Conservation (phyloP, 2,797 vertebrate genomes). For the Protonibea diacanthus region DNA sequence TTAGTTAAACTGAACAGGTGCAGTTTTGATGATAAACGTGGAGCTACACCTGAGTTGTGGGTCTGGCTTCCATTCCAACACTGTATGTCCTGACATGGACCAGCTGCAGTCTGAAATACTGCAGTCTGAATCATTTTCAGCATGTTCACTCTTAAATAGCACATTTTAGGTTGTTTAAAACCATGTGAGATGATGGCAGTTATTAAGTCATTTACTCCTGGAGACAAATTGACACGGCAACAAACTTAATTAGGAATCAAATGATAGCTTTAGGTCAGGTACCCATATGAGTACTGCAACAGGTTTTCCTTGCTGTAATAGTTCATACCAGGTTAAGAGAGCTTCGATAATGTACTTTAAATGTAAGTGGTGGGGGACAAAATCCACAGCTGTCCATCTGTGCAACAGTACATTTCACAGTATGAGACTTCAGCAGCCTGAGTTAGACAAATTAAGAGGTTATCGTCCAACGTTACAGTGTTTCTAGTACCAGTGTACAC, state of each 20-base stretch:
- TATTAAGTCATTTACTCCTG: not conserved
- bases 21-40: constrained; percentile 47
- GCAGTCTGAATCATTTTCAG: constrained; percentile 16
- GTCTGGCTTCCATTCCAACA: not conserved
- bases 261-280: not conserved
- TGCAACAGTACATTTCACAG: not conserved
- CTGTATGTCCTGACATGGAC: constrained; percentile 4
- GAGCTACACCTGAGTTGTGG: constrained; percentile 32
- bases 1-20: constrained; percentile 33
- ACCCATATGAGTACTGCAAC: not conserved
- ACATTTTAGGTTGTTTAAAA: not conserved
- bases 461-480: not conserved
- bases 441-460: not conserved
- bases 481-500: not conserved
- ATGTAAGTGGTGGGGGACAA: not conserved
- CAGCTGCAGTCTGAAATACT: not conserved
- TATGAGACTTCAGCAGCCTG: not conserved
- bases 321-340: not conserved
- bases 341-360: not conserved
- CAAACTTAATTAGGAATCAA: not conserved
- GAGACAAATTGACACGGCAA: not conserved
- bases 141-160: not conserved
- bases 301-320: not conserved
- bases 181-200: not conserved
- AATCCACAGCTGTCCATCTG: not conserved